These are phyloP conservation scores for Turnix velox DNA, from an alignment of 2,113 vertebrate genomes.

Conservation along the genomic window DNA sequence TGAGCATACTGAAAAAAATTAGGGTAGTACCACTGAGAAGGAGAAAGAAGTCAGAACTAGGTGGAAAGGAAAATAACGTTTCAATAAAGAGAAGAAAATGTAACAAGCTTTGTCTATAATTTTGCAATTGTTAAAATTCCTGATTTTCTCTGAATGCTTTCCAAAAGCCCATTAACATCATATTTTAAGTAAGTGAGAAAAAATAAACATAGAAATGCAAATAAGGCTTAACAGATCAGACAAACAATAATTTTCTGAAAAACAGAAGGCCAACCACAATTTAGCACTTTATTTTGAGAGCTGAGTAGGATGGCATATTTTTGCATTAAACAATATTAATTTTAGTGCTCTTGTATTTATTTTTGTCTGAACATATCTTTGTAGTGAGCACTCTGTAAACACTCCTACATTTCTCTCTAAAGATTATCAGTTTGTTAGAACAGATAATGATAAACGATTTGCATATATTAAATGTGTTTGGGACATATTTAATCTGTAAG, in stretches of 20 bases:
- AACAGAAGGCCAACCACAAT: neutral
- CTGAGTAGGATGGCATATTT: constrained; percentile 28
- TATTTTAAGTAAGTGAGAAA: constrained; percentile 12
- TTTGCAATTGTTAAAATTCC: neutral
- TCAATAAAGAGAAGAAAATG: neutral
- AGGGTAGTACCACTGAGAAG: neutral
- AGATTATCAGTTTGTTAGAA: constrained; percentile 14
- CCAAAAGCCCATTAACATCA: neutral
- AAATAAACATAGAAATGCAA: constrained; percentile 32
- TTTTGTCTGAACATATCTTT: constrained; percentile 53
- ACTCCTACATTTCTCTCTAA: neutral
- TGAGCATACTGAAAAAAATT: neutral
- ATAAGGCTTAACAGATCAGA: constrained; percentile 10
- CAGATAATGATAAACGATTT: neutral
- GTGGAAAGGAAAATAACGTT: neutral
- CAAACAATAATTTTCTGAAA: neutral
- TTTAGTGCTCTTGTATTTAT: constrained; percentile 69
- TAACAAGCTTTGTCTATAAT: neutral
- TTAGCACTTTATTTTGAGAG: constrained; percentile 32
- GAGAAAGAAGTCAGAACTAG: neutral
- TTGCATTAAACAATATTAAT: constrained; percentile 54
- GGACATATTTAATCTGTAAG: constrained; percentile 19
- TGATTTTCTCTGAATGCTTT: neutral
- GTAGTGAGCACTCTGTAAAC: neutral
- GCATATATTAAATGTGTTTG: constrained; percentile 5